phyloP scores from a whole-genome alignment of 1,140 invertebrate species.

The Sesamia nonagrioides region DNA sequence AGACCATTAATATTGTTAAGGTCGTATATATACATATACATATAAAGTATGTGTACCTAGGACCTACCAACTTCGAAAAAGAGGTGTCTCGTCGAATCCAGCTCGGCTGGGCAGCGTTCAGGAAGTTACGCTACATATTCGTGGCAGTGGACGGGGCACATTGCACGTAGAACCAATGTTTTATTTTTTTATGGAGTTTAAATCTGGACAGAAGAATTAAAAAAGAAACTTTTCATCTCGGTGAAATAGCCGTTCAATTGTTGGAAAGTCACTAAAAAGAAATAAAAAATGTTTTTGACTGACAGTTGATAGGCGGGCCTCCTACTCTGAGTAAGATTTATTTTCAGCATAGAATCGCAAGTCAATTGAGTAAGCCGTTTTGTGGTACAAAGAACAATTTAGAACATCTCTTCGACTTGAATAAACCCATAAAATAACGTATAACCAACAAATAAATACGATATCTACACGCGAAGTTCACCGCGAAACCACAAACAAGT shows the following conservation, averaged over 20 bases:
- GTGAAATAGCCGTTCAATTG: too few relatives aligned
- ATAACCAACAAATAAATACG: too few relatives aligned
- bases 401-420: background rate
- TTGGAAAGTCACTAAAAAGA: background rate
- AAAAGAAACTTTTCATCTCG: too few relatives aligned
- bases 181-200: background rate
- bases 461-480: background rate
- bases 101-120: too few relatives aligned
- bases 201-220: too few relatives aligned
- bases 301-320: background rate
- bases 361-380: background rate
- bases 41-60: background rate
- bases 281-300: background rate
- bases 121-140: too few relatives aligned
- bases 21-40: too few relatives aligned
- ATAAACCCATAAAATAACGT: background rate
- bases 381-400: background rate
- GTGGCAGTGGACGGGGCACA: too few relatives aligned
- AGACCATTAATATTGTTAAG: too few relatives aligned
- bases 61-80: too few relatives aligned
- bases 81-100: background rate
- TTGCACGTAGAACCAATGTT: too few relatives aligned
- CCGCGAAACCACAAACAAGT: slow-evolving; percentile 3
- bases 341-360: background rate
- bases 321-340: background rate